Conservation (phyloP, 1,140 invertebrate genomes). For the Aphidius ervi region DNA sequence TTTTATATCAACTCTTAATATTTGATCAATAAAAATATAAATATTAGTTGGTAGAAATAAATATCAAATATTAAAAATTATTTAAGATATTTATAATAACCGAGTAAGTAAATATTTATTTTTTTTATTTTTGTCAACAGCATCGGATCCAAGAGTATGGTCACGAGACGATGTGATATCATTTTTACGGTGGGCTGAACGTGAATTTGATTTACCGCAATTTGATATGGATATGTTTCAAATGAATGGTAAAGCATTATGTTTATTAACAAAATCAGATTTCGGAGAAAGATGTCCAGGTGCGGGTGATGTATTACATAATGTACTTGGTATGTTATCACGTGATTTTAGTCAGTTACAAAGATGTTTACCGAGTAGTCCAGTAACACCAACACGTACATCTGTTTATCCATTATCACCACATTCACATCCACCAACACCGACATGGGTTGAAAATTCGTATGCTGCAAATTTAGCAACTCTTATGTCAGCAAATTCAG, state of each 20-base stretch:
- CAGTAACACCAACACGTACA: conserved; percentile 79
- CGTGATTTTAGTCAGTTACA: conserved; percentile 73
- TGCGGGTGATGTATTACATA: conserved; percentile 89
- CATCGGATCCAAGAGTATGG: conserved; percentile 85
- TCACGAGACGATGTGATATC: conserved; percentile 82
- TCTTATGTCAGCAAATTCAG: conserved; percentile 71
- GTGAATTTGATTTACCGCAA: conserved; percentile 86
- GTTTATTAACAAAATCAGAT: conserved; percentile 83
- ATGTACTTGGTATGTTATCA: conserved; percentile 84
- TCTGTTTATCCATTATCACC: conserved; percentile 71
- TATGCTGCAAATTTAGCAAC: conserved; percentile 59
- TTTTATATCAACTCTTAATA: not conserved
- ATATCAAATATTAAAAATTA: not conserved
- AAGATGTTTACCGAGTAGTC: conserved; percentile 73
- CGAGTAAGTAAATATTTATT: not conserved
- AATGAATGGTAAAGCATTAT: conserved; percentile 96
- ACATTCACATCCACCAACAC: conserved; percentile 73
- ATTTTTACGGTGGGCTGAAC: conserved; percentile 88
- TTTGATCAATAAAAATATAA: not conserved
- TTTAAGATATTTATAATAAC: not conserved
- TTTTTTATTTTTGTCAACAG: conserved; percentile 48
- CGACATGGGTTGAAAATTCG: conserved; percentile 69
- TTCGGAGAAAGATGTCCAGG: conserved; percentile 85
- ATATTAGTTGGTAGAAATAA: not conserved
- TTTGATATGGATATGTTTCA: conserved; percentile 93